These are phyloP conservation scores for Cataglyphis albicans DNA, from an alignment of 2,888 invertebrate genomes.

Conservation along the genomic window DNA sequence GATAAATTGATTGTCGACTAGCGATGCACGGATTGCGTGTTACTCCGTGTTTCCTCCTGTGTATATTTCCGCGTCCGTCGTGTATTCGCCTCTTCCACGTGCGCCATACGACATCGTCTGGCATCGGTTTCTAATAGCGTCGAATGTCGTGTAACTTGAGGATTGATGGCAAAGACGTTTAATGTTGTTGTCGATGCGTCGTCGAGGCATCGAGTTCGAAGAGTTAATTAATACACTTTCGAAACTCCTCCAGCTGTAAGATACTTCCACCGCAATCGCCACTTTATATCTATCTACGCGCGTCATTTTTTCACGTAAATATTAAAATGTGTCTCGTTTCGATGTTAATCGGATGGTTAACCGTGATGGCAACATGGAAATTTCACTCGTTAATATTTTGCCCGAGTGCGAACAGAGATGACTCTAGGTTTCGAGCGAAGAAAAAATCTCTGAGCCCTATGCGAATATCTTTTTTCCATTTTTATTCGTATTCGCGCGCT, in stretches of 20 bases:
- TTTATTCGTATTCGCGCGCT: neutral
- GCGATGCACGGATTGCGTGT: slow-evolving; percentile 7
- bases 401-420: slow-evolving; percentile 1
- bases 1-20: slow-evolving; percentile 3
- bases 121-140: slow-evolving; percentile 35
- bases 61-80: slow-evolving; percentile 1
- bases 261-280: neutral
- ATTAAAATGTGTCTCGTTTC: slow-evolving; percentile 31
- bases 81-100: neutral
- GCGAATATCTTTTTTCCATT: neutral
- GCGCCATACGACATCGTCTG: neutral
- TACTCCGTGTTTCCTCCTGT: neutral
- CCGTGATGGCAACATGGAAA: slow-evolving; percentile 37
- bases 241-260: neutral
- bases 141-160: slow-evolving; percentile 32
- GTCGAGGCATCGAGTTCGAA: slow-evolving; percentile 15
- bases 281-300: no score
- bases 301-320: slow-evolving; percentile 29
- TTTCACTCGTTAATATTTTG: slow-evolving; percentile 41
- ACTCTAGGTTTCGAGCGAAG: slow-evolving; percentile 20
- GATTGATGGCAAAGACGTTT: slow-evolving; percentile 37
- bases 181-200: slow-evolving; percentile 14
- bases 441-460: neutral
- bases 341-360: slow-evolving; percentile 11
- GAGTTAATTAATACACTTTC: slow-evolving; percentile 18